Evolutionary conservation across 2,113 vertebrate species (phyloP).

Genomic region (Pteronura brasiliensis): DNA sequence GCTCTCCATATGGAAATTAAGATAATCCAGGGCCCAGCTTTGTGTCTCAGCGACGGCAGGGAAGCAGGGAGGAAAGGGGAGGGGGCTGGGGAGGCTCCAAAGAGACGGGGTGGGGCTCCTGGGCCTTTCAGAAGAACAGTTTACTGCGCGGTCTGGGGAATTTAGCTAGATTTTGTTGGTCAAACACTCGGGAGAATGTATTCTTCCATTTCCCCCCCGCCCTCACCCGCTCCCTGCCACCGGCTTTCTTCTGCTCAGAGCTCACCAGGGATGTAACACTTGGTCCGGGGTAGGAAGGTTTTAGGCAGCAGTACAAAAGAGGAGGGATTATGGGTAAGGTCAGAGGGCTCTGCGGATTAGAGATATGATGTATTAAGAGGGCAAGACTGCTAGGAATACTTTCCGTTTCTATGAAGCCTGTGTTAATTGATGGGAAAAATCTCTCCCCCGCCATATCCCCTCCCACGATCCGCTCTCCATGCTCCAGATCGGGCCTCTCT

Average conservation of each 20-base stretch:
- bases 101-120: background rate
- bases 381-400: slow-evolving; percentile 64
- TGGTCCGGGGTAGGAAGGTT: slow-evolving; percentile 1
- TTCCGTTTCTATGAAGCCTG: slow-evolving; percentile 72
- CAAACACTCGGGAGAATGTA: slow-evolving; percentile 66
- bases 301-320: slow-evolving; percentile 70
- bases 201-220: background rate
- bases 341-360: slow-evolving; percentile 80
- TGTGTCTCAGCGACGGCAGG: slow-evolving; percentile 77
- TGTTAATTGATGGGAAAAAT: slow-evolving; percentile 73
- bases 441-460: background rate
- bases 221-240: background rate
- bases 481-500: background rate
- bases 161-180: slow-evolving; percentile 71
- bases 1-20: slow-evolving; percentile 89
- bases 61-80: slow-evolving; percentile 41
- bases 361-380: slow-evolving; percentile 78
- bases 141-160: slow-evolving; percentile 34
- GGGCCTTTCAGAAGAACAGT: slow-evolving; percentile 53
- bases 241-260: slow-evolving; percentile 17
- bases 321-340: slow-evolving; percentile 80
- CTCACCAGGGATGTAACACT: slow-evolving; percentile 3
- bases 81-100: background rate
- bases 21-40: slow-evolving; percentile 86
- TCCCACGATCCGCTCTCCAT: background rate